Evolutionary conservation across 2,888 invertebrate genomes (phyloP), one percentile per base, ranked within the genome.

Genomic region (Hyalella azteca): DNA sequence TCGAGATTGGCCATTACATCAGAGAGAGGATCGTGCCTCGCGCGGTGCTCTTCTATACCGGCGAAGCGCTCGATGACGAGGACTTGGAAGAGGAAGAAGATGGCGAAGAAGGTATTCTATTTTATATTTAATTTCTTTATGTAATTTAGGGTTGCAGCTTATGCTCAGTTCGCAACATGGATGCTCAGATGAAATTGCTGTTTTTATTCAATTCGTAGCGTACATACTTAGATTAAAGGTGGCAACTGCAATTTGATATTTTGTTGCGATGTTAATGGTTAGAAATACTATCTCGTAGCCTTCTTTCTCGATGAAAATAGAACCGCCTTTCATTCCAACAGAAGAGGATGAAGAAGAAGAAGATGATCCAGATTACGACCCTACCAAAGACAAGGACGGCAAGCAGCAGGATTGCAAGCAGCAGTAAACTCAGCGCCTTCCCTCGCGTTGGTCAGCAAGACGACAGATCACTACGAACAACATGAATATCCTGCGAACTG

Each of bases 1-100:
- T 97, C 89, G 98, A 99, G 91, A 95, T 99, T 88, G 99, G 99
- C 3, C 98, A 99, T 90, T 96, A 97, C 89, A 93, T 99, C 88
- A 93, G 97, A 86, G 98, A 99, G 89, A 92, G 97, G 85, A 93
- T 99, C 85, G 94, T 99, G 84, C 97, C 98, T n/a, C 93, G 96
- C 87, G 98, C 98, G 81, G 95, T 98, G 78, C 91, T 99, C 76
- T 97, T 95, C 88, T 99, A 93, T 89, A 99, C 98, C 82, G 99
- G 86, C 32, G 86, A 86, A 78, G 86, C 86, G 39, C 81, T 86
- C 32, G 84, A 85, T 76, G 86, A 86, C 50, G 86, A 86, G 59
- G 85, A 85, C 50, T 85, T 81, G 80, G 85, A 85, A 66, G 86
- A 86, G 41, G 86, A 86, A 32, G 83, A 84, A 22, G 86, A 86